These are phyloP conservation scores for Aspiorhynchus laticeps DNA, from an alignment of 2,113 vertebrate species.

Conservation along the genomic window DNA sequence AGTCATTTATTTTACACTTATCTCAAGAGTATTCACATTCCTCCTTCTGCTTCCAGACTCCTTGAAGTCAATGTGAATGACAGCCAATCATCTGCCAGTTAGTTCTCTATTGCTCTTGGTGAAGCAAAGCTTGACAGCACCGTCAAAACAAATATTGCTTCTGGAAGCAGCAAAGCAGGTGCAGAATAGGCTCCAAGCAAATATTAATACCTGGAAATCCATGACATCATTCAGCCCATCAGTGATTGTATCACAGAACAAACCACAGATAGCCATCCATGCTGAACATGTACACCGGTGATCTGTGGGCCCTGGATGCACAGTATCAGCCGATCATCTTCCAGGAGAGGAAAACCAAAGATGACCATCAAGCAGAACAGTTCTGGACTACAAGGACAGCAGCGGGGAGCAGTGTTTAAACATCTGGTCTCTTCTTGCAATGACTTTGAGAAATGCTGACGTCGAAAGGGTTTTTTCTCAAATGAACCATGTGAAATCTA, in stretches of 20 bases:
- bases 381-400: conserved; percentile 15
- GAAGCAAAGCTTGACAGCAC: conserved; percentile 22
- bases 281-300: conserved; percentile 28
- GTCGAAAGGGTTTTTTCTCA: neutral
- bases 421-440: neutral
- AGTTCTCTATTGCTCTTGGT: no score
- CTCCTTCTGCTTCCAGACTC: no score
- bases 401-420: neutral
- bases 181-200: conserved; percentile 26
- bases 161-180: conserved; percentile 32
- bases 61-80: no score
- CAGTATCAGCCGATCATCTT: conserved; percentile 27
- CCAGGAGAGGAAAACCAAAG: conserved; percentile 23
- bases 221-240: conserved; percentile 34
- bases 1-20: no score
- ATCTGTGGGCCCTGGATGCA: conserved; percentile 28
- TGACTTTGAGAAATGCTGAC: neutral
- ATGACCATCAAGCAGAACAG: conserved; percentile 30
- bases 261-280: conserved; percentile 21
- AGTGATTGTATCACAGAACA: conserved; percentile 25
- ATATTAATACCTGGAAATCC: conserved; percentile 32
- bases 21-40: no score
- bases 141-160: conserved; percentile 11
- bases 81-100: no score
- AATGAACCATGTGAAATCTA: no score